Evolutionary conservation across 2,113 vertebrate genomes (phyloP).

Genomic region (Pachycephala philippinensis): DNA sequence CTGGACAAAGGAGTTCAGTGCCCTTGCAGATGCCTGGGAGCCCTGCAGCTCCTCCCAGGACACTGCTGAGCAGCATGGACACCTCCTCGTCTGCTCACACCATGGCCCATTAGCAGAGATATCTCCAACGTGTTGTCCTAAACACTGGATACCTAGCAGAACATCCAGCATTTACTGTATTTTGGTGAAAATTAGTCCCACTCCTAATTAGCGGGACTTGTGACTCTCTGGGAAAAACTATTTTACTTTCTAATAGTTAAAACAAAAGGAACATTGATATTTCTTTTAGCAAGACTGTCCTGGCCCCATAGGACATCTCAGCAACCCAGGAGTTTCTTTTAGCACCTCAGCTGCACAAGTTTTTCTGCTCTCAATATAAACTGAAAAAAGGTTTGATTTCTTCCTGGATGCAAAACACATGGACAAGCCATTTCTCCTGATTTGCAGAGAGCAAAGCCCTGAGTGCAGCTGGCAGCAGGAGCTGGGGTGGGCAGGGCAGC

Average conservation of each 20-base stretch:
- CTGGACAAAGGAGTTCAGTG: not conserved
- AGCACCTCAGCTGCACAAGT: not conserved
- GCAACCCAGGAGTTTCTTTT: not conserved
- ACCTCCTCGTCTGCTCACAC: not conserved
- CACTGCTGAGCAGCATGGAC: not conserved
- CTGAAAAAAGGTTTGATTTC: not conserved
- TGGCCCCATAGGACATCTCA: not conserved
- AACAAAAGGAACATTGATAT: not conserved
- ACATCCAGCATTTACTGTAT: not conserved
- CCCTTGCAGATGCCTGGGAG: not conserved
- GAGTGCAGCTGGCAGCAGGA: rapidly evolving
- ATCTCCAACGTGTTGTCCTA: not conserved
- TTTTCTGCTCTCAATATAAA: not conserved
- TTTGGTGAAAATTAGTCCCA: not conserved
- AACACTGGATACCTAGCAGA: not conserved
- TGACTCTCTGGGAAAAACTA: not conserved
- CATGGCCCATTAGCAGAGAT: not conserved
- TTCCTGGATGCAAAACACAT: not conserved
- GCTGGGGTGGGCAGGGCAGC: not conserved
- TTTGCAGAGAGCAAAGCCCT: not conserved
- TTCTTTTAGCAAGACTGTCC: not conserved
- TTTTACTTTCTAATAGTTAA: not conserved
- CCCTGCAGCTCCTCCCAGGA: not conserved
- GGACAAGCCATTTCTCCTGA: not conserved
- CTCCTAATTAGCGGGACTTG: not conserved